Evolutionary conservation across 2,113 vertebrate species (phyloP).

Genomic region (Shinisaurus crocodilurus): DNA sequence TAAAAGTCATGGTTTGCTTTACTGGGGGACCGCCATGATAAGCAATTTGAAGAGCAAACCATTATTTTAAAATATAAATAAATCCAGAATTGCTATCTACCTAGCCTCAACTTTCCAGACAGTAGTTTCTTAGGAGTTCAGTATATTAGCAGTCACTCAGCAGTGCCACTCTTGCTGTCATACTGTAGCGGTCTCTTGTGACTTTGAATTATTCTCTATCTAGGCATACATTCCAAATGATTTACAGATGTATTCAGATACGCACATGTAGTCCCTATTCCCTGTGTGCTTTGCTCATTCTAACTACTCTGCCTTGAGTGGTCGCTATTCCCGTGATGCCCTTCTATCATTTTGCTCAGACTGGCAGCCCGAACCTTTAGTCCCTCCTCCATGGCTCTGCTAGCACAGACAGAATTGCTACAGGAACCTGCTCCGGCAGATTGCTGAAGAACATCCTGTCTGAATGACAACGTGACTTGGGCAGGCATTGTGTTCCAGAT

Average conservation of each 20-base stretch:
- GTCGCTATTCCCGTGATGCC: not conserved
- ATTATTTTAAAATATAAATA: not conserved
- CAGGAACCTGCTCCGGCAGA: not conserved
- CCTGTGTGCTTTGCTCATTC: not conserved
- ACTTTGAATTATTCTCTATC: not conserved
- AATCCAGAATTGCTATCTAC: slow-evolving; percentile 52
- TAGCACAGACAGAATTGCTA: no score
- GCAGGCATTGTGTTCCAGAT: not conserved
- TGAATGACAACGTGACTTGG: not conserved
- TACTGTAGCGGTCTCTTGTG: not conserved
- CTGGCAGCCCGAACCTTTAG: not conserved
- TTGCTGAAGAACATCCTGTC: not conserved
- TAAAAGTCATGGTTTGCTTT: slow-evolving; percentile 50
- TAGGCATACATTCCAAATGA: slow-evolving; percentile 59
- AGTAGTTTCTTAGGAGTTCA: slow-evolving; percentile 58
- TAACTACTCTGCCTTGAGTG: not conserved
- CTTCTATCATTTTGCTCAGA: not conserved
- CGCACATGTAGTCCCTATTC: not conserved
- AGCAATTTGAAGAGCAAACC: slow-evolving; percentile 45
- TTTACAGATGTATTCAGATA: slow-evolving; percentile 16
- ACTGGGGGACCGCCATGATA: slow-evolving; percentile 55
- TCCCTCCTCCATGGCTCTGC: not conserved
- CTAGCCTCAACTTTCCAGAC: slow-evolving; percentile 57
- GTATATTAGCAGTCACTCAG: slow-evolving; percentile 56
- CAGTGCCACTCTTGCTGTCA: slow-evolving; percentile 60